Evolutionary conservation across 2,113 vertebrate species (phyloP).

Genomic region (Nothoprocta perdicaria): DNA sequence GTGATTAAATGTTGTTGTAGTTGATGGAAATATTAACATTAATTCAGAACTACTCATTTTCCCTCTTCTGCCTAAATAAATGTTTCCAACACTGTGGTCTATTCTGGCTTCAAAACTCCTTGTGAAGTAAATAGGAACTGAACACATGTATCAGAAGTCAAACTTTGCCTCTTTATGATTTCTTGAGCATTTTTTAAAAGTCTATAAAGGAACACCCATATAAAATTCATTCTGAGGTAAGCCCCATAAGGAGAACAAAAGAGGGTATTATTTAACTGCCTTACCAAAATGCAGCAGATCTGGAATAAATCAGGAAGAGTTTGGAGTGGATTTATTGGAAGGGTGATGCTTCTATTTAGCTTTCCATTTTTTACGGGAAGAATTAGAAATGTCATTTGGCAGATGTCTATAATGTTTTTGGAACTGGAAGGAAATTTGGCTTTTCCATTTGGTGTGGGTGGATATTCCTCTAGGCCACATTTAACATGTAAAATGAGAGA

Average conservation of each 20-base stretch:
- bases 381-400: slow-evolving; percentile 71
- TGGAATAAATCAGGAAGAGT: slow-evolving; percentile 61
- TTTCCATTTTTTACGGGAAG: slow-evolving; percentile 65
- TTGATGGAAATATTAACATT: slow-evolving; percentile 54
- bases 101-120: neutral
- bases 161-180: slow-evolving; percentile 42
- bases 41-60: slow-evolving; percentile 50
- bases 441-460: slow-evolving; percentile 62
- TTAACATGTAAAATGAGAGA: slow-evolving; percentile 58
- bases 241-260: slow-evolving; percentile 35
- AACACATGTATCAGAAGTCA: neutral
- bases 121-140: slow-evolving; percentile 8
- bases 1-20: slow-evolving; percentile 29
- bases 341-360: slow-evolving; percentile 55
- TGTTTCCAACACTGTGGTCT: slow-evolving; percentile 43
- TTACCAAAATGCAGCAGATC: slow-evolving; percentile 18
- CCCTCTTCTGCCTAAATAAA: slow-evolving; percentile 31
- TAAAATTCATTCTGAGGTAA: slow-evolving; percentile 56
- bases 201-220: slow-evolving; percentile 45
- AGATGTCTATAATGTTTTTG: slow-evolving; percentile 61
- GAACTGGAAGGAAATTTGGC: slow-evolving; percentile 65
- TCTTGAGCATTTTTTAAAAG: slow-evolving; percentile 50
- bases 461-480: slow-evolving; percentile 58
- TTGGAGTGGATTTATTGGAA: slow-evolving; percentile 64
- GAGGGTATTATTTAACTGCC: slow-evolving; percentile 16